Evolutionary conservation across 1,140 invertebrate genomes (phyloP), one percentile per base, ranked within the genome.

Genomic region (Oedothorax gibbosus): DNA sequence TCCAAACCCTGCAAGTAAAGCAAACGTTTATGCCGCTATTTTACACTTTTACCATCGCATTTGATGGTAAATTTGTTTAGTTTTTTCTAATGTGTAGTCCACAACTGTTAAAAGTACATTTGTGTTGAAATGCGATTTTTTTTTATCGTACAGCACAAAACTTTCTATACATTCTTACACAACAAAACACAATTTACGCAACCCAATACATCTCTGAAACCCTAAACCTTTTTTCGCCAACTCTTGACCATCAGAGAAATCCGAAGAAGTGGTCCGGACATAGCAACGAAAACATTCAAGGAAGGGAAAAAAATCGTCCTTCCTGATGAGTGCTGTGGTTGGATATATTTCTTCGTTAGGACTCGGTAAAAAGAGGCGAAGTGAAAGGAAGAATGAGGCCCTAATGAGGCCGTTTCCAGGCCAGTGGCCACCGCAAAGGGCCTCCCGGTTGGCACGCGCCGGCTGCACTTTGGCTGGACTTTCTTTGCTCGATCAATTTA

Each of bases 301-400:
- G 50, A 51, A 35, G 35, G 35, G 5, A 71, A 51, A 60, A 54
- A 71, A 80, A 80, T 68, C 49, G 69, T 51, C 78, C 18, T 54
- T 60, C 54, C 7, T 81, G 78, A 71, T 71, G 78, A 71, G 54
- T 81, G 54, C 51, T 54, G 65, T 71, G 64, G 49, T 51, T 14
- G 78, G 78, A 81, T 56, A 81, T 81, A 81, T 81, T 81, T 81
- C 78, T 81, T 81, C 78, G 53, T 81, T 81, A 81, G 64, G 54
- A 15, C 20, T 49, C 53, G 21, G 64, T 71, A 81, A 81, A 81
- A 71, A 81, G 78, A 81, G 18, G 15, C 66, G n/a, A 21, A 49
- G 54, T 35, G 62, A 65, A 60, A 20, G 14, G 66, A 57, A 69
- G 68, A 35, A 35, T 35, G 35, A 69, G 54, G 62, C 51, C 78